Evolutionary conservation across 2,888 invertebrate species (phyloP), one percentile per base, ranked within the genome.

Genomic region (Ectobius pallidus): DNA sequence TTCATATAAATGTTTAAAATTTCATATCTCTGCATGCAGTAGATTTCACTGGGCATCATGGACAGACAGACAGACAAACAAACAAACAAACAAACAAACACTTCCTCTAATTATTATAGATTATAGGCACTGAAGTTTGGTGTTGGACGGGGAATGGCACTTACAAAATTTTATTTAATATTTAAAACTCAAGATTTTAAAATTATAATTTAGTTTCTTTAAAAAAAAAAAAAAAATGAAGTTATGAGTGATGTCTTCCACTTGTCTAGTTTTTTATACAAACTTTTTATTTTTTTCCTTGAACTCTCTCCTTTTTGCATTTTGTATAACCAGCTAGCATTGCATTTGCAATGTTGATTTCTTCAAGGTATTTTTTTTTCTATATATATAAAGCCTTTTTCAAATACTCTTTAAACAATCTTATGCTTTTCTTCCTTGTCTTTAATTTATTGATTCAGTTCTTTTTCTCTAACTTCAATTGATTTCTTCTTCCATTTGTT

Each of bases 261-360:
- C n/a, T 49, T n/a, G 18, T 49, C 49, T 49, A 49, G 7, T 14
- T 7, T 49, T 14, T 4, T 49, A 14, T 49, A 14, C 49, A 9
- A 14, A 14, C n/a, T 49, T 18, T 49, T 18, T 14, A 18, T 49
- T 6, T 49, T 49, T 7, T 49, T 18, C 7, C n/a, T 14, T 18
- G n/a, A n/a, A n/a, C n/a, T 49, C n/a, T 6, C 49, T n/a, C n/a
- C 49, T 49, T 49, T n/a, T 18, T n/a, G 49, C 49, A 49, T 49
- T 49, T 49, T 49, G 49, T 9, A 49, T 49, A 18, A 49, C 49
- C 49, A 14, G 7, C 18, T 14, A 49, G 14, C 49, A 49, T 49
- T 49, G 49, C 49, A 49, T 49, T 49, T 49, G 49, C 49, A 14
- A 49, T 18, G 49, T 49, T 49, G 7, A 49, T 49, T 49, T n/a